Conservation (phyloP, 2,888 invertebrate genomes). For the Junonia oenone region DNA sequence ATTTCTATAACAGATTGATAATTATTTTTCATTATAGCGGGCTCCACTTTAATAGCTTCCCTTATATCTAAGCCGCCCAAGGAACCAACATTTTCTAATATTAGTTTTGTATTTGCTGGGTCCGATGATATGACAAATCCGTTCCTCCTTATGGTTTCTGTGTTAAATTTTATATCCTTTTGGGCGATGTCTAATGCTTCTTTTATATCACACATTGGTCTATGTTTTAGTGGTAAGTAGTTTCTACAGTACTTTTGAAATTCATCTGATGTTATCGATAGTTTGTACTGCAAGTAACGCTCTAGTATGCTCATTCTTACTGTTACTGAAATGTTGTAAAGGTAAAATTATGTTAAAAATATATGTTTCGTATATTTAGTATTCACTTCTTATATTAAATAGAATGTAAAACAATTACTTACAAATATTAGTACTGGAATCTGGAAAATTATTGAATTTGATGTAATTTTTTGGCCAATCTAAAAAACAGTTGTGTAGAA, state of each 20-base stretch:
- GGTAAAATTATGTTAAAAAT: not conserved
- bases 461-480: conserved; percentile 55
- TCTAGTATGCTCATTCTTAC: conserved; percentile 60
- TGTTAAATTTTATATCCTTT: conserved; percentile 75
- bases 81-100: conserved; percentile 73
- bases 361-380: no score
- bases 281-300: conserved; percentile 56
- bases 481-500: conserved; percentile 45
- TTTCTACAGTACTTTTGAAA: conserved; percentile 59
- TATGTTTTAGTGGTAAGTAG: conserved; percentile 60
- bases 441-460: conserved; percentile 42
- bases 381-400: not conserved
- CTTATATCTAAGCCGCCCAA: conserved; percentile 78
- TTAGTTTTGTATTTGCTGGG: conserved; percentile 77
- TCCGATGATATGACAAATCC: conserved; percentile 80
- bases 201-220: conserved; percentile 68
- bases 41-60: conserved; percentile 74
- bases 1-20: conserved; percentile 76
- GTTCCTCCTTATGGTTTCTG: conserved; percentile 75
- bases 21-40: conserved; percentile 82
- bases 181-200: conserved; percentile 77
- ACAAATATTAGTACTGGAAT: conserved; percentile 54
- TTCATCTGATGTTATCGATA: conserved; percentile 51
- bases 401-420: conserved; percentile 34
- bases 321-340: conserved; percentile 49